Evolutionary conservation across 1,140 invertebrate species (phyloP), one percentile per base, ranked within the genome.

Genomic region (Eulimnadia texana): DNA sequence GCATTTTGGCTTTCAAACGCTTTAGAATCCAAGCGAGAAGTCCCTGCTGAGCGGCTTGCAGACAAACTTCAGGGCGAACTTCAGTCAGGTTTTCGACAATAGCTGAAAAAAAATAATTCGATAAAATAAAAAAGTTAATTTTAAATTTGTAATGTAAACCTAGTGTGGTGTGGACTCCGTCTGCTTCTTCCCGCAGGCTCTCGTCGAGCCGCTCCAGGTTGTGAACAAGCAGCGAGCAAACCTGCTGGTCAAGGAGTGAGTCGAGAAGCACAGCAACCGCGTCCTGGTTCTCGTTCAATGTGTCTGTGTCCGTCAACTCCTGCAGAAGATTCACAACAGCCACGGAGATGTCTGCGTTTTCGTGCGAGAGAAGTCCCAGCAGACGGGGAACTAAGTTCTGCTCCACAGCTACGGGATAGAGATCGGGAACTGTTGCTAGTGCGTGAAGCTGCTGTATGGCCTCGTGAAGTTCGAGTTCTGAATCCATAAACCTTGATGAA

Each of bases 301-400:
- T 91, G 73, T 98, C 95, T 16, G 93, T 85, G 77, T 99, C 96
- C 19, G 93, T 96, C 19, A 99, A 73, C 75, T 99, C 95, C 80
- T 98, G 83, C 6, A 91, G 68, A 27, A 91, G 77, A 75, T 89
- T 81, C 2, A 90, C 82, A 33, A 90, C 79, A 58, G 84, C 85
- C 65, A 90, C 88, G 11, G 87, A 81, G 65, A 93, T 85, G 74
- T 96, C 95, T 58, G 91, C 93, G 74, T 99, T 99, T 70, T 99
- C 95, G 77, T 99, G 97, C 27, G 86, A 82, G 10, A 99, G 72
- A 29, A 99, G 79, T 70, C 96, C 91, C 9, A 99, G 74, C n/a
- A 99, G 70, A 50, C 88, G 91, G 65, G 90, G 86, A 28, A 98
- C 77, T 55, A 90, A 84, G 66, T 89, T 85, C 25, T 95, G 73